Base-by-base conservation (phyloP, 1,140 invertebrate species). In the Drosophila tropicalis region DNA sequence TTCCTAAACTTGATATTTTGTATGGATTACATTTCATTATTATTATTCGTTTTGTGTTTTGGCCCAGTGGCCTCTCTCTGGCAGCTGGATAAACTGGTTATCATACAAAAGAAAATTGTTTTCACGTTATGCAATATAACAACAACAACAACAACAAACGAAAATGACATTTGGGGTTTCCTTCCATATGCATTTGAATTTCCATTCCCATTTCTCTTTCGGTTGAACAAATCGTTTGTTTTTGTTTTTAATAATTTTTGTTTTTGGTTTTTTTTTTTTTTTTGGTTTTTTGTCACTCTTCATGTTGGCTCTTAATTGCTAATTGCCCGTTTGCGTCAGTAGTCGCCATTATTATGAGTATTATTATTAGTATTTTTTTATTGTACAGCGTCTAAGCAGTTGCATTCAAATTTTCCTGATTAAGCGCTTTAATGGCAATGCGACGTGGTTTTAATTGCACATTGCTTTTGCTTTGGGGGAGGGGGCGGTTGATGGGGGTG, bases 381-480 rank as follows among this genome's bases (percentile, higher is more conserved):
- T 51, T 22, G 15, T 51, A 51, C 44, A 22, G 9, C 17, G 44
- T 51, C 44, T 58, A 69, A 61, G 84, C 60, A 70, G 76, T 72
- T 87, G 84, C 84, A 87, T 87, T 87, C 84, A 87, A 87, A 87
- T 87, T 87, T 84, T 78, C 76, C 84, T 83, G 70, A 87, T 89
- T 87, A 87, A 89, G 67, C 61, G 58, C 62, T 67, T 89, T 87
- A 87, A 87, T 89, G 80, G 84, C 76, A 90, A 60, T 70, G 84
- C 83, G 83, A 87, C 84, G 84, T 87, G 82, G 57, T 72, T 87
- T 83, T 87, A 87, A 87, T 87, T 87, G 80, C 84, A 72, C 63
- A 79, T 86, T 84, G 82, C 78, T 72, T 79, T 79, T 7, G 29
- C 1, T 6, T 6, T n/a, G n/a, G 29, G 29, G 74, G 13, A 36